These are phyloP conservation scores for Siphamia tubifer DNA, from an alignment of 2,113 vertebrate genomes.

Conservation along the genomic window DNA sequence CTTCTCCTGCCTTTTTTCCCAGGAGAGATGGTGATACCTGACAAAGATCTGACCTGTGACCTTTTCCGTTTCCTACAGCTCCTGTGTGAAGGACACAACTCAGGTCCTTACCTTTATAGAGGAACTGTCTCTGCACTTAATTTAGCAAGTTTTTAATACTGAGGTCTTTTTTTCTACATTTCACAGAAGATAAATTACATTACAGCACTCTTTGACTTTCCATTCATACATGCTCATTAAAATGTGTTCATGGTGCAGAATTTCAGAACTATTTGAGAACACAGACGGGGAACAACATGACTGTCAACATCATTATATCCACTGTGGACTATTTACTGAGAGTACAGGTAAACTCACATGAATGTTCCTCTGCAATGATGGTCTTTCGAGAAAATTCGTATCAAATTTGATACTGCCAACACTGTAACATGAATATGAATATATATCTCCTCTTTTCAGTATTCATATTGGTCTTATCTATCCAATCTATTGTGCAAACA, in stretches of 20 bases:
- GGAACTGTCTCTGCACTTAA: no score
- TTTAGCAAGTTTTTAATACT: no score
- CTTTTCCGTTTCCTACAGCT: slow-evolving; percentile 95
- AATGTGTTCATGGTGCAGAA: slow-evolving; percentile 71
- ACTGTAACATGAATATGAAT: no score
- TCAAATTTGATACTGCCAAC: no score
- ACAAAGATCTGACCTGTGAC: slow-evolving; percentile 93
- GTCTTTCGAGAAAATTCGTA: not conserved
- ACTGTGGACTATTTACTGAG: slow-evolving; percentile 95
- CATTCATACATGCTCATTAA: not conserved
- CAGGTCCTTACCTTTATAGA: slow-evolving; percentile 78
- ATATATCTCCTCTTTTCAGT: no score
- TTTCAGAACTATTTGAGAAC: slow-evolving; percentile 96
- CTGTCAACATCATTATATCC: slow-evolving; percentile 96
- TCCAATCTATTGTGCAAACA: no score
- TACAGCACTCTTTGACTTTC: not conserved
- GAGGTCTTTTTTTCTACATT: not conserved
- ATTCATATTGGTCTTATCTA: no score
- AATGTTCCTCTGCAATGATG: not conserved
- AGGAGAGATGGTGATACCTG: slow-evolving; percentile 93
- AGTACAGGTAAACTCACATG: slow-evolving; percentile 84
- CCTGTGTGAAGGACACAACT: slow-evolving; percentile 96
- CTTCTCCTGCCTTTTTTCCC: slow-evolving; percentile 20
- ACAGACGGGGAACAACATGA: slow-evolving; percentile 96
- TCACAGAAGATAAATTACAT: not conserved